A percentile compares a stretch with the other conserved stretches of the same genome.
These are phyloP conservation scores for Eupsilia transversa DNA, from an alignment of 2,888 invertebrate genomes.

Conservation along the genomic window DNA sequence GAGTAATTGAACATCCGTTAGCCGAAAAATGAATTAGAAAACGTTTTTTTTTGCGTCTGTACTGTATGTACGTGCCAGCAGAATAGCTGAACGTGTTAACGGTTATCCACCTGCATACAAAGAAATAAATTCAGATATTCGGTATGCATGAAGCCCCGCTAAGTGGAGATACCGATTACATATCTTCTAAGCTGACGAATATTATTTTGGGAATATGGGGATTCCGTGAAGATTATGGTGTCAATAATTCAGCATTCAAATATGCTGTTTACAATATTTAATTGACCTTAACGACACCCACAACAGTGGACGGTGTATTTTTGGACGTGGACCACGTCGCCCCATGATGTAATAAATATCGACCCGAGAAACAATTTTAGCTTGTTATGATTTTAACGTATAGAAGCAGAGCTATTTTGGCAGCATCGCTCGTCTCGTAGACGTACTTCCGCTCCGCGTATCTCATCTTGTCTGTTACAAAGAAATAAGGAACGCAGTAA, in stretches of 20 bases:
- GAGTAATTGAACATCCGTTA: conserved; percentile 48
- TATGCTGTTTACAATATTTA: conserved; percentile 47
- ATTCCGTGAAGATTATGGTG: conserved; percentile 22
- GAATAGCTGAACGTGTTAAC: conserved; percentile 41
- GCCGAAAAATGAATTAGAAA: conserved; percentile 53
- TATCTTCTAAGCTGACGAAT: conserved; percentile 2
- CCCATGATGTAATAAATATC: conserved; percentile 54
- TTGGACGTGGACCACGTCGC: conserved; percentile 35
- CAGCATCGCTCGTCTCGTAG: conserved; percentile 55
- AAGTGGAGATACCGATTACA: conserved; percentile 31
- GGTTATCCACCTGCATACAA: conserved; percentile 45
- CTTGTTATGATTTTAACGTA: conserved; percentile 63
- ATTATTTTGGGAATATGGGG: conserved; percentile 25
- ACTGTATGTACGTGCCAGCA: conserved; percentile 26
- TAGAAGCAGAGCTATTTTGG: conserved; percentile 63
- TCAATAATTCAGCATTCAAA: conserved; percentile 28
- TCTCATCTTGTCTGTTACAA: conserved; percentile 38
- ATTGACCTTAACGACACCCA: conserved; percentile 52
- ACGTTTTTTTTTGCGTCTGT: conserved; percentile 43
- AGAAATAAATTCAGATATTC: conserved; percentile 40
- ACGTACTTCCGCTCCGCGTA: conserved; percentile 59
- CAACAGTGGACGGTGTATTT: conserved; percentile 52
- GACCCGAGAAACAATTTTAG: conserved; percentile 45
- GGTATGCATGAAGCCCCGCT: conserved; percentile 26
- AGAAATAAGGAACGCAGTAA: conserved; percentile 33